Evolutionary conservation across 2,888 invertebrate genomes (phyloP).

Genomic region (Diploptera punctata): DNA sequence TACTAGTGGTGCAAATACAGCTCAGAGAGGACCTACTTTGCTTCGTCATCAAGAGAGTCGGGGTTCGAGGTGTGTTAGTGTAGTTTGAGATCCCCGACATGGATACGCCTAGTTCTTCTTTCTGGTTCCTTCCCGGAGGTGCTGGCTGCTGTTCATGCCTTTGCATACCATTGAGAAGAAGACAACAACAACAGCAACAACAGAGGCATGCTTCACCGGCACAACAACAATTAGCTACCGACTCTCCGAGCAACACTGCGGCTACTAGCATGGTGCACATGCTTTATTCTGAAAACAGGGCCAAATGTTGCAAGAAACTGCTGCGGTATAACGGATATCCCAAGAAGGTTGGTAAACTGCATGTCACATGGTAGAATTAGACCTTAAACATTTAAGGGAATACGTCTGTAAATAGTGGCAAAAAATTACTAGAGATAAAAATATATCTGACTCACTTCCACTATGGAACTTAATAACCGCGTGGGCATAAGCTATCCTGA

Average conservation of each 20-base stretch:
- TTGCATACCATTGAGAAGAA: conserved; percentile 57
- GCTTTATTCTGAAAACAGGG: conserved; percentile 78
- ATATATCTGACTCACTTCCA: too few species aligned
- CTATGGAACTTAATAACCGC: too few species aligned
- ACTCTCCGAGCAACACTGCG: conserved; percentile 47
- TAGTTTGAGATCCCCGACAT: too few species aligned
- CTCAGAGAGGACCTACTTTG: neutral
- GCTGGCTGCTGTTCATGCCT: conserved; percentile 59
- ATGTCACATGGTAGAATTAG: too few species aligned
- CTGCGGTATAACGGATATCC: conserved; percentile 82
- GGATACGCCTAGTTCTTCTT: conserved; percentile 13
- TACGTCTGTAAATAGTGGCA: too few species aligned
- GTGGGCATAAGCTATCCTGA: too few species aligned
- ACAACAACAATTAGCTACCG: neutral
- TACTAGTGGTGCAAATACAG: conserved; percentile 19
- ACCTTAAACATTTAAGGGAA: too few species aligned
- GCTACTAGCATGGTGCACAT: conserved; percentile 64
- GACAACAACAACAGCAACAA: conserved; percentile 43
- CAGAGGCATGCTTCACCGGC: neutral
- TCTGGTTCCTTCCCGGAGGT: conserved; percentile 30
- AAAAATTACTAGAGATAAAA: too few species aligned
- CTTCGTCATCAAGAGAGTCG: too few species aligned
- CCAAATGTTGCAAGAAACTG: conserved; percentile 82
- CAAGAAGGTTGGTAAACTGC: conserved; percentile 77
- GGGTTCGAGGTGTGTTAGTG: too few species aligned